Conservation (phyloP, 2,113 vertebrate species). For the Paradoxurus hermaphroditus region DNA sequence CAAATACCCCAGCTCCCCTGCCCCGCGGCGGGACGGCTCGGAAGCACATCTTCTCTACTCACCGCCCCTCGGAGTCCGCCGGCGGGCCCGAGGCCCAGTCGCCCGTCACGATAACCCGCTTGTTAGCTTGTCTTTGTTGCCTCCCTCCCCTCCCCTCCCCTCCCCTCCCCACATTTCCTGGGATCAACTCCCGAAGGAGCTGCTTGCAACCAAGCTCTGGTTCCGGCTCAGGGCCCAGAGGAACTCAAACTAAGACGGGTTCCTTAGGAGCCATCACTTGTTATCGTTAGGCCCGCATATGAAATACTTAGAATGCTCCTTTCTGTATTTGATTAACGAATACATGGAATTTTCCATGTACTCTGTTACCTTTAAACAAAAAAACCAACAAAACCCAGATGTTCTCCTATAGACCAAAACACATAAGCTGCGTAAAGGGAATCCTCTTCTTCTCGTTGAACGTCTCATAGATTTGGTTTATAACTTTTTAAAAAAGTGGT, state of each 20-base stretch:
- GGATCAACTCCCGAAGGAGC: not conserved
- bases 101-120: not conserved
- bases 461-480: not conserved
- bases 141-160: not conserved
- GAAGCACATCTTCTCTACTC: not conserved
- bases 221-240: not conserved
- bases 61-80: not conserved
- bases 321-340: not conserved
- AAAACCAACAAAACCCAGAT: not conserved
- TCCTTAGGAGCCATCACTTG: not conserved
- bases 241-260: not conserved
- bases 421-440: not conserved
- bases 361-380: not conserved
- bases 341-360: not conserved
- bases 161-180: not conserved
- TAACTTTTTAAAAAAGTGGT: not conserved
- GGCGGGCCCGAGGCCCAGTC: not conserved
- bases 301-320: not conserved
- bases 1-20: not conserved
- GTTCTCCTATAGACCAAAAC: not conserved
- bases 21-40: not conserved
- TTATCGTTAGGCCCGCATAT: not conserved
- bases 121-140: not conserved
- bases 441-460: not conserved
- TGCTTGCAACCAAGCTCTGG: not conserved